These are phyloP conservation scores for Cottus gobio DNA, from an alignment of 2,113 vertebrate genomes.

Conservation along the genomic window DNA sequence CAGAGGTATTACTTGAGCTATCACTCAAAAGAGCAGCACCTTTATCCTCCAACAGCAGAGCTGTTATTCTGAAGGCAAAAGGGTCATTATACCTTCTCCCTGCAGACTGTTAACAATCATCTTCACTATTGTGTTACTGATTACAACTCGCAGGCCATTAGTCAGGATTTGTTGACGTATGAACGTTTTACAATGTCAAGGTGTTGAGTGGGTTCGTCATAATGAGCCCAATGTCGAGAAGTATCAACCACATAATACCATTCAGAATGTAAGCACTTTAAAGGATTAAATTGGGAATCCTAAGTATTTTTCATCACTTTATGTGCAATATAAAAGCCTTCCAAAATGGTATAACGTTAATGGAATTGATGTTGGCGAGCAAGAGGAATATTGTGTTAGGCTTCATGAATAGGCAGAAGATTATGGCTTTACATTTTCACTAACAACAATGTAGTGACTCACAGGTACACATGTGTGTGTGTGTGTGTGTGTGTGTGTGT, in stretches of 20 bases:
- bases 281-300: constrained; percentile 22
- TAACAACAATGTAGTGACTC: neutral
- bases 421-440: neutral
- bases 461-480: constrained; percentile 5
- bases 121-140: constrained; percentile 57
- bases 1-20: constrained; percentile 14
- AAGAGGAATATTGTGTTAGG: neutral
- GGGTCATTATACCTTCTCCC: constrained; percentile 32
- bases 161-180: constrained; percentile 48
- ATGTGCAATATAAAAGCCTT: neutral
- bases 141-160: constrained; percentile 74
- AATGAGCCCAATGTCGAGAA: constrained; percentile 48
- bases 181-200: constrained; percentile 64
- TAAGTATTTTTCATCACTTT: neutral
- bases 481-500: constrained; percentile 9
- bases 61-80: constrained; percentile 29
- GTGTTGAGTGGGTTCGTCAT: constrained; percentile 51
- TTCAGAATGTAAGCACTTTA: neutral
- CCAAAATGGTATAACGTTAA: neutral
- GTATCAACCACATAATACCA: neutral
- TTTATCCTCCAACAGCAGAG: constrained; percentile 27
- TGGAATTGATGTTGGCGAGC: neutral
- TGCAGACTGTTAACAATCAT: constrained; percentile 38
- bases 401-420: neutral
- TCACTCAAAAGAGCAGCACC: constrained; percentile 22